Conservation (phyloP, 1,140 invertebrate genomes). For the Leguminivora glycinivorella region DNA sequence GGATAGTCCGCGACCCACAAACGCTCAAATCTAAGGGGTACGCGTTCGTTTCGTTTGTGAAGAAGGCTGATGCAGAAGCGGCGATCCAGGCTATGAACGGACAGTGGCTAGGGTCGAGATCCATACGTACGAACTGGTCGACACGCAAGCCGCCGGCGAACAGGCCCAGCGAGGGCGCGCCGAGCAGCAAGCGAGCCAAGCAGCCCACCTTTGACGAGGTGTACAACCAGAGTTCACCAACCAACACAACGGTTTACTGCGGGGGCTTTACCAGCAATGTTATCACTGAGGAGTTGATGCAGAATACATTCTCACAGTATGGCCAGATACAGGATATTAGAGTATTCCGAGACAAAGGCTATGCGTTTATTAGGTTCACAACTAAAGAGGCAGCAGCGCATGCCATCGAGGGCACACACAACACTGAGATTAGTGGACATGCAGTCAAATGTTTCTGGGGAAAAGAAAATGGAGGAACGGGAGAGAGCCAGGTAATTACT, state of each 20-base stretch:
- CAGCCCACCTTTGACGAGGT: conserved; percentile 87
- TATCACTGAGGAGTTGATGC: conserved; percentile 96
- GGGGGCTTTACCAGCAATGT: conserved; percentile 96
- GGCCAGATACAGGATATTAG: conserved; percentile 98
- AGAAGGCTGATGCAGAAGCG: conserved; percentile 98
- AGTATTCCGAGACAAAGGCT: conserved; percentile 99
- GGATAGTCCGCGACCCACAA: conserved; percentile 98
- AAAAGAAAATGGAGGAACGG: conserved; percentile 85
- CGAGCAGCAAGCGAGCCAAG: conserved; percentile 78
- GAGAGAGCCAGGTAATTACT: conserved; percentile 67
- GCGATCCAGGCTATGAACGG: conserved; percentile 99
- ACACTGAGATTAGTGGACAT: conserved; percentile 97
- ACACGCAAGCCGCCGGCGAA: conserved; percentile 96
- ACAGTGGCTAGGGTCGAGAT: conserved; percentile 98
- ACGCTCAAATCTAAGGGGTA: conserved; percentile 99
- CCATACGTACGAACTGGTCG: conserved; percentile 99
- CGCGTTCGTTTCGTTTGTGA: conserved; percentile 99
- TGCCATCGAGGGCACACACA: conserved; percentile 98
- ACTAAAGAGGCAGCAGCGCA: conserved; percentile 98
- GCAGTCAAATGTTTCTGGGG: conserved; percentile 99
- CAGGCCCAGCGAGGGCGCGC: conserved; percentile 78
- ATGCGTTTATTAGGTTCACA: conserved; percentile 99
- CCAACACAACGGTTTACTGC: conserved; percentile 99
- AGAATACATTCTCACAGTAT: conserved; percentile 95
- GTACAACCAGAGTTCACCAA: conserved; percentile 98